Evolutionary conservation across 2,888 invertebrate species (phyloP).

Genomic region (Drosophila ustulata): DNA sequence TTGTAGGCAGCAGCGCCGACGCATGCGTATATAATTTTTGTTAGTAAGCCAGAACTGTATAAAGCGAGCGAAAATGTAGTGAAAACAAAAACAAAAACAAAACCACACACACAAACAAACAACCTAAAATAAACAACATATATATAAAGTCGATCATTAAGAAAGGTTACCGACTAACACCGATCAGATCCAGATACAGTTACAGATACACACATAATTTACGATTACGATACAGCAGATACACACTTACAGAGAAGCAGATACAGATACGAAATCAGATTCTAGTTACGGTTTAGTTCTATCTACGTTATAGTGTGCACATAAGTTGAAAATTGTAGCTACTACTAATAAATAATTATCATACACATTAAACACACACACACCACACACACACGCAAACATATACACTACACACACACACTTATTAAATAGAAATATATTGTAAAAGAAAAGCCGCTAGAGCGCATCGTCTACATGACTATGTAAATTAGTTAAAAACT

Average conservation of each 20-base stretch:
- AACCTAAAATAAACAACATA: conserved; percentile 42
- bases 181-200: conserved; percentile 12
- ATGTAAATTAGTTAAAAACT: conserved; percentile 83
- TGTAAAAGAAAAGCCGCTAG: conserved; percentile 66
- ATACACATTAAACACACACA: conserved; percentile 41
- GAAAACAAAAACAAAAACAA: conserved; percentile 31
- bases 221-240: conserved; percentile 14
- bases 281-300: conserved; percentile 66
- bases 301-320: conserved; percentile 64
- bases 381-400: conserved; percentile 20
- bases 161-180: conserved; percentile 43
- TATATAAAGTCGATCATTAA: conserved; percentile 39
- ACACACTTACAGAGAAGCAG: conserved; percentile 37
- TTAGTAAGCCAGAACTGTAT: conserved; percentile 67
- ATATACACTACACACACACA: conserved; percentile 22
- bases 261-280: conserved; percentile 46
- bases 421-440: conserved; percentile 45
- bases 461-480: conserved; percentile 77
- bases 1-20: conserved; percentile 49
- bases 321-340: conserved; percentile 77
- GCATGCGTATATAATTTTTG: conserved; percentile 31
- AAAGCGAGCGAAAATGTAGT: conserved; percentile 50
- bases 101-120: conserved; percentile 14
- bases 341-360: conserved; percentile 59
- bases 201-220: conserved; percentile 22